Evolutionary conservation across 2,888 invertebrate genomes (phyloP).

Genomic region (Heliconius erato): DNA sequence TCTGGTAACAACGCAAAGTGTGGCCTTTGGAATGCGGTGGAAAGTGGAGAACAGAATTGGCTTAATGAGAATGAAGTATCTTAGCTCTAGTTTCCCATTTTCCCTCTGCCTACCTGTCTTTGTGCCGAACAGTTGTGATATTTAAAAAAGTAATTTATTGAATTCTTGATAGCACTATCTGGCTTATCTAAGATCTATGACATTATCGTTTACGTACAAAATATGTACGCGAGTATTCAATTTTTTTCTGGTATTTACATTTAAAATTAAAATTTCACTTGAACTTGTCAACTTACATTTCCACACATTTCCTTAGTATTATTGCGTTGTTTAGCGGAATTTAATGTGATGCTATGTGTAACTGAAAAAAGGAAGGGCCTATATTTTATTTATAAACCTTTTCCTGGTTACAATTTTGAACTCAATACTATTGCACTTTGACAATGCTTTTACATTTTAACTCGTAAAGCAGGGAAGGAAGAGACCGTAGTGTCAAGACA

Average conservation of each 20-base stretch:
- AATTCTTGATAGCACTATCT: slow-evolving; percentile 18
- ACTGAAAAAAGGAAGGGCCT: neutral
- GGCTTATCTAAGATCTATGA: slow-evolving; percentile 19
- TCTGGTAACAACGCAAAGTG: neutral
- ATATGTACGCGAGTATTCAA: neutral
- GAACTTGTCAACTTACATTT: too few species aligned
- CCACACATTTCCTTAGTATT: neutral
- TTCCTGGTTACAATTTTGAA: neutral
- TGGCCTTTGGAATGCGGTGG: neutral
- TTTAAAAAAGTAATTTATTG: too few species aligned
- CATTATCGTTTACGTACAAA: slow-evolving; percentile 9
- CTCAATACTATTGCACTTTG: too few species aligned
- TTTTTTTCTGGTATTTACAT: neutral
- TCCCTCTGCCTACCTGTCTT: too few species aligned
- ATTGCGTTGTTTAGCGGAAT: neutral
- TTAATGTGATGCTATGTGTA: neutral
- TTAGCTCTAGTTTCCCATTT: too few species aligned
- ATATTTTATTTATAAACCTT: neutral
- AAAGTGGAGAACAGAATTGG: too few species aligned
- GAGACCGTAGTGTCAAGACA: too few species aligned
- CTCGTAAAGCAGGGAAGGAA: too few species aligned
- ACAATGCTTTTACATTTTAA: too few species aligned
- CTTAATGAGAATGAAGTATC: too few species aligned
- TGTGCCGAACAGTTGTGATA: too few species aligned
- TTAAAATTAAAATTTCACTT: too few species aligned